phyloP scores from a whole-genome alignment of 2,888 invertebrate genomes.

The Aproaerema taeniolella region DNA sequence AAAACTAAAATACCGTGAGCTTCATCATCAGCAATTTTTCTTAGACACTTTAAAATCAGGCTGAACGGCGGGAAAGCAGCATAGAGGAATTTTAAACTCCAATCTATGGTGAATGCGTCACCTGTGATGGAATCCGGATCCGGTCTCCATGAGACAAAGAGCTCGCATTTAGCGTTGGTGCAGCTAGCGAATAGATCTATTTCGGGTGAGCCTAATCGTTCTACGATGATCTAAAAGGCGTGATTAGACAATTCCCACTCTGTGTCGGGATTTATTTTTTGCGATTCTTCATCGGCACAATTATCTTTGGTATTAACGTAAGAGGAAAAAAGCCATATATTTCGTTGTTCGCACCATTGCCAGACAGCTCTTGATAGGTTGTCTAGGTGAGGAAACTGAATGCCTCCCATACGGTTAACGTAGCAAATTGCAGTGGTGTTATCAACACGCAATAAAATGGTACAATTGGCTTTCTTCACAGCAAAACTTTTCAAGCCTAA shows the following conservation, averaged over 20 bases:
- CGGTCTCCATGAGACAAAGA: not conserved
- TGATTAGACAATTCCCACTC: not conserved
- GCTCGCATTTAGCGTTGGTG: not conserved
- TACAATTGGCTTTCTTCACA: not conserved
- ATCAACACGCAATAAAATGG: not conserved
- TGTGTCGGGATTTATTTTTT: not conserved
- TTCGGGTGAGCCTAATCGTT: not conserved
- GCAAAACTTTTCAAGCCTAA: not conserved
- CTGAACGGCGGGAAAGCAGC: not conserved
- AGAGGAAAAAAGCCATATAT: not conserved
- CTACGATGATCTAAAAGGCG: not conserved
- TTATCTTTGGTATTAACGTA: not conserved
- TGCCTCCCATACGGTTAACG: not conserved
- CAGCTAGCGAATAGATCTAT: constrained; percentile 1
- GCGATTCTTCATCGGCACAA: not conserved
- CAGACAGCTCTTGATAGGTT: constrained; percentile 6
- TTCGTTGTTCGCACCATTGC: constrained; percentile 12
- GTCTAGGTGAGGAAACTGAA: constrained; percentile 1
- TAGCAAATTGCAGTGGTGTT: not conserved
- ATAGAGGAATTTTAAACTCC: not conserved
- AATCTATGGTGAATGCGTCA: not conserved
- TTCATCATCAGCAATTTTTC: constrained; percentile 19
- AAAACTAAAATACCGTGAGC: constrained; percentile 20
- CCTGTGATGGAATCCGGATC: not conserved
- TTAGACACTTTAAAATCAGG: not conserved